phyloP scores from a whole-genome alignment of 2,888 invertebrate species.

The Urechis unicinctus region DNA sequence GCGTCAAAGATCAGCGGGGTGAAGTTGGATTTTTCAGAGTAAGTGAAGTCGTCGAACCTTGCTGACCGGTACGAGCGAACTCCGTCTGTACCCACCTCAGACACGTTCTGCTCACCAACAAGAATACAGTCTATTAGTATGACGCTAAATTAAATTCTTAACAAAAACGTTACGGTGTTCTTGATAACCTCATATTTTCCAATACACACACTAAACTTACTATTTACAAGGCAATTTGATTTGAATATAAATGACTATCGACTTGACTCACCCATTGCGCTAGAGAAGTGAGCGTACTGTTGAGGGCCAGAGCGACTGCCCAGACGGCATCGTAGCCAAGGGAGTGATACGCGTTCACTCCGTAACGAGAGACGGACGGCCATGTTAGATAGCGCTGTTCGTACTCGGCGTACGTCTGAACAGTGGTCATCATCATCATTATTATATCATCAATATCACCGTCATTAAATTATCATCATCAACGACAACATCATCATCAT shows the following conservation, averaged over 20 bases:
- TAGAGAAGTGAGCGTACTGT: not conserved
- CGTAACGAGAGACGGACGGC: conserved; percentile 1
- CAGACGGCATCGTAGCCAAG: conserved; percentile 7
- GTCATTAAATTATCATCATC: too few relatives aligned
- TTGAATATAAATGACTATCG: not conserved
- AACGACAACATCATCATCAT: too few relatives aligned
- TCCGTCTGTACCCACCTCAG: not conserved
- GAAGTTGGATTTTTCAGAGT: not conserved
- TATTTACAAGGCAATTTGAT: too few relatives aligned
- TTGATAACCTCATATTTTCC: too few relatives aligned
- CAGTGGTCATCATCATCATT: too few relatives aligned
- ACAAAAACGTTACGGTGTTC: too few relatives aligned
- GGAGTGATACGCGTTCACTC: conserved; percentile 3
- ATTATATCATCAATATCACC: too few relatives aligned
- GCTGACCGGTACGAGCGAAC: not conserved
- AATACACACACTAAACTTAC: too few relatives aligned
- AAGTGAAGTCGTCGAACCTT: conserved; percentile 2
- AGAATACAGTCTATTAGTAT: too few relatives aligned
- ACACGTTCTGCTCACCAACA: not conserved
- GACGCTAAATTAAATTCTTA: too few relatives aligned
- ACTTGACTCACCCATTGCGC: not conserved
- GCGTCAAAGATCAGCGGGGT: not conserved
- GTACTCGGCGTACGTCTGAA: conserved; percentile 6
- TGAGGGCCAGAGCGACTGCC: conserved; percentile 4
- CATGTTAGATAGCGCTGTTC: not conserved